phyloP scores from a whole-genome alignment of 2,888 invertebrate species.

The Oxystoma pomonae region DNA sequence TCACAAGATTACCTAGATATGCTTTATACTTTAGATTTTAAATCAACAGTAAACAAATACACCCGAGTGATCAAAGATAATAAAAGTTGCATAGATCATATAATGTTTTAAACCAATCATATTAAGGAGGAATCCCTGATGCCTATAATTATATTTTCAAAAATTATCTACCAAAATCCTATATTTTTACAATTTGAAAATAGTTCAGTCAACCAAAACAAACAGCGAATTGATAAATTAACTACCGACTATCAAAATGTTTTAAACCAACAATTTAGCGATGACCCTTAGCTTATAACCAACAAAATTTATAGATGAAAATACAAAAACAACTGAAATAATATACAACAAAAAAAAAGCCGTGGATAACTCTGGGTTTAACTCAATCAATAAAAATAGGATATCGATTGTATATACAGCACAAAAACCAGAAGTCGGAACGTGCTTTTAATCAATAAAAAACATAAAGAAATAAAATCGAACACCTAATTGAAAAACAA shows the following conservation, averaged over 20 bases:
- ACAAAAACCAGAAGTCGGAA: neutral
- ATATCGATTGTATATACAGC: neutral
- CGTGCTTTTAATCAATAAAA: neutral
- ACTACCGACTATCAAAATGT: neutral
- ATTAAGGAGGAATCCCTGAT: neutral
- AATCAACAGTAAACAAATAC: neutral
- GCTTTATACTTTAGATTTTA: neutral
- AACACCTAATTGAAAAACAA: neutral
- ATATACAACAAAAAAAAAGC: conserved; percentile 1
- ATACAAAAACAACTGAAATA: neutral
- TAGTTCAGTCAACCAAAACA: neutral
- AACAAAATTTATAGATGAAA: neutral
- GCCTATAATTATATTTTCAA: neutral
- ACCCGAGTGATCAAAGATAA: no score
- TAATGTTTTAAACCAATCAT: neutral
- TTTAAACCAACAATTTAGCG: neutral
- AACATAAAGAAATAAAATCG: neutral
- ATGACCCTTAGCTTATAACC: neutral
- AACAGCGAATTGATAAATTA: neutral
- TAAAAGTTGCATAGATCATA: neutral
- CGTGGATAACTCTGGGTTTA: neutral
- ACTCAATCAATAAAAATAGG: neutral
- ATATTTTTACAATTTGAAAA: neutral
- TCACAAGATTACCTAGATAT: neutral
- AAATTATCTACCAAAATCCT: neutral